These are phyloP conservation scores for Campoplex nolae DNA, from an alignment of 2,888 invertebrate genomes.

Conservation along the genomic window DNA sequence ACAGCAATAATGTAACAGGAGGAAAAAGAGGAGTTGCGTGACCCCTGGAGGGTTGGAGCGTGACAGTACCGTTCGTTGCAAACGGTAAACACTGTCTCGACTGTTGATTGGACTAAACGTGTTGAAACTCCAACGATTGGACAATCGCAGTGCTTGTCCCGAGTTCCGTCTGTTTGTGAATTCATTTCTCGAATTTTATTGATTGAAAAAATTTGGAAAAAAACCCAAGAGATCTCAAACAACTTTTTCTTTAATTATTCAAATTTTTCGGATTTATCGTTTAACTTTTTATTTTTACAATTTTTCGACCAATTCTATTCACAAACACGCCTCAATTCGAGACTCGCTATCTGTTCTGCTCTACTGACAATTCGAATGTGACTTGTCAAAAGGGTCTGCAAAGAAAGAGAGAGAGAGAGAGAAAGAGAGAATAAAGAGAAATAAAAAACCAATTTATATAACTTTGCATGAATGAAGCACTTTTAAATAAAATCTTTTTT, in stretches of 20 bases:
- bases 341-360: conserved; percentile 70
- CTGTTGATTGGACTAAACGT: conserved; percentile 70
- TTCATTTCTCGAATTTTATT: not conserved
- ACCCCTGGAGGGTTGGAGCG: conserved; percentile 73
- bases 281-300: not conserved
- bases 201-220: not conserved
- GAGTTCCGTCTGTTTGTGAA: conserved; percentile 35
- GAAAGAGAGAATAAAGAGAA: conserved; percentile 53
- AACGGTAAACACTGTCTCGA: conserved; percentile 64
- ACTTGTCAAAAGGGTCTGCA: conserved; percentile 73
- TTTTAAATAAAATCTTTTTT: conserved; percentile 75
- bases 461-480: conserved; percentile 78
- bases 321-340: conserved; percentile 28
- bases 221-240: not conserved
- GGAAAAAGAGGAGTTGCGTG: conserved; percentile 38
- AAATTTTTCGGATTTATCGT: not conserved
- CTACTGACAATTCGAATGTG: conserved; percentile 66
- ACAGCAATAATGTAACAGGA: conserved; percentile 56
- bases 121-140: conserved; percentile 63
- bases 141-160: conserved; percentile 61
- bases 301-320: not conserved
- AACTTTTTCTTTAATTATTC: conserved; percentile 20
- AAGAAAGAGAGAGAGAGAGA: conserved; percentile 44
- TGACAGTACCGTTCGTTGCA: conserved; percentile 43
- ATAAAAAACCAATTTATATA: conserved; percentile 72